These are phyloP conservation scores for Drosophila sulfurigaster DNA, from an alignment of 1,140 invertebrate species.

Conservation along the genomic window DNA sequence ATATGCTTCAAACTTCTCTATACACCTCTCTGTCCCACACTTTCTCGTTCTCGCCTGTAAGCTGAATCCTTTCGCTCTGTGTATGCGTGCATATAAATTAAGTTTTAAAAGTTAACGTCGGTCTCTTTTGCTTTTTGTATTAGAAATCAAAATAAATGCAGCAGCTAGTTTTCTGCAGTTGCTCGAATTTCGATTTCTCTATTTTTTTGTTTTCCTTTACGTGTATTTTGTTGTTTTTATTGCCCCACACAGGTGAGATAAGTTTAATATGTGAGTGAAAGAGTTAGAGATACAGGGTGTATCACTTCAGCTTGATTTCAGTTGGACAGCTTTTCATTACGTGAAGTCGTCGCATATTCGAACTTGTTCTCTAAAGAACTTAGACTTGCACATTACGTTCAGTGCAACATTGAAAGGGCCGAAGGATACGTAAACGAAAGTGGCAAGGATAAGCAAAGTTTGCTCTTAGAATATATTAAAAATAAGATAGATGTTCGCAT, in stretches of 20 bases:
- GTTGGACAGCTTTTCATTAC: slow-evolving; percentile 40
- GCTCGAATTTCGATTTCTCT: slow-evolving; percentile 13
- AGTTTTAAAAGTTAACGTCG: slow-evolving; percentile 76
- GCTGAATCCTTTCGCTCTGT: slow-evolving; percentile 57
- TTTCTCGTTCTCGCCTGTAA: slow-evolving; percentile 36
- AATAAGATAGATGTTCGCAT: neutral
- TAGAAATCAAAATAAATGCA: slow-evolving; percentile 82
- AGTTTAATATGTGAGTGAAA: slow-evolving; percentile 21
- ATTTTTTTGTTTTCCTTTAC: slow-evolving; percentile 7
- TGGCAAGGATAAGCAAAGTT: slow-evolving; percentile 1
- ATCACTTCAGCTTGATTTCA: slow-evolving; percentile 50
- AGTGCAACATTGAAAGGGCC: neutral
- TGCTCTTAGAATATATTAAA: slow-evolving; percentile 6
- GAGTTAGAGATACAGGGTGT: slow-evolving; percentile 18
- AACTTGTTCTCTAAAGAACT: slow-evolving; percentile 12
- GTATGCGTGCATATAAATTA: slow-evolving; percentile 81
- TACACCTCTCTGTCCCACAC: slow-evolving; percentile 1
- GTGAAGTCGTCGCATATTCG: slow-evolving; percentile 15
- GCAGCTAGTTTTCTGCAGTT: slow-evolving; percentile 58
- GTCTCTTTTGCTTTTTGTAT: slow-evolving; percentile 51
- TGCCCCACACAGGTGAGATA: slow-evolving; percentile 54
- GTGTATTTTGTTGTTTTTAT: slow-evolving; percentile 59
- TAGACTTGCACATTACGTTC: slow-evolving; percentile 22
- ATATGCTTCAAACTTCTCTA: slow-evolving; percentile 36
- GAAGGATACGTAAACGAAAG: neutral